Conservation (phyloP, 2,888 invertebrate genomes). For the Epirrita christyi region DNA sequence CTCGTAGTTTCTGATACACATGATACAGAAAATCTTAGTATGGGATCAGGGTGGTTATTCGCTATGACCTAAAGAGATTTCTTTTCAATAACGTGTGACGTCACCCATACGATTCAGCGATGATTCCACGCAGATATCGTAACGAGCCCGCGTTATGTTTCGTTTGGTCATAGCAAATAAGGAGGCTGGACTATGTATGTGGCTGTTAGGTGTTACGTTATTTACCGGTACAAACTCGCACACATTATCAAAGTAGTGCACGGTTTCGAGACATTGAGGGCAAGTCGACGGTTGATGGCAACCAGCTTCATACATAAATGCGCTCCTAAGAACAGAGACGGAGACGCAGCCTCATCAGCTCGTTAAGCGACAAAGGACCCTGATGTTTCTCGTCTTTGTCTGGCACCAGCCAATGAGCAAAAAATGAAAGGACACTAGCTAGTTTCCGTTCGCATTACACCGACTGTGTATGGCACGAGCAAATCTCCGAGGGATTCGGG, state of each 20-base stretch:
- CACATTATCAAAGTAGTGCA: background rate
- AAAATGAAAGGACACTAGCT: constrained; percentile 47
- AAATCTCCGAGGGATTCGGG: constrained; percentile 39
- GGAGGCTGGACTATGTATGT: no score
- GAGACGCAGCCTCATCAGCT: constrained; percentile 54
- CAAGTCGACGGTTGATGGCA: background rate
- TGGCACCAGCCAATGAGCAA: constrained; percentile 52
- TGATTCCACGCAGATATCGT: no score
- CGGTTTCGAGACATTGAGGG: background rate
- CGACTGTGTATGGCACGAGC: constrained; percentile 32
- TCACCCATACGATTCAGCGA: no score
- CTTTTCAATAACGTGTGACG: no score
- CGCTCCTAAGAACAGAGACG: constrained; percentile 14
- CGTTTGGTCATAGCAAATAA: no score
- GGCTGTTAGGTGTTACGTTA: no score
- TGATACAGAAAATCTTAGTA: no score
- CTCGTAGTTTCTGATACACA: no score
- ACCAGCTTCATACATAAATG: constrained; percentile 17
- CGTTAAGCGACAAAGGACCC: constrained; percentile 64
- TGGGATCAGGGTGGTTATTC: no score
- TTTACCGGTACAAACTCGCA: background rate
- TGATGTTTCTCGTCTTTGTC: constrained; percentile 58
- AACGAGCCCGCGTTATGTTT: no score
- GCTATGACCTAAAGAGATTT: no score
- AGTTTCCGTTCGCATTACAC: constrained; percentile 38